Evolutionary conservation across 1,140 invertebrate genomes (phyloP).

Genomic region (Hydropsyche tenuis): DNA sequence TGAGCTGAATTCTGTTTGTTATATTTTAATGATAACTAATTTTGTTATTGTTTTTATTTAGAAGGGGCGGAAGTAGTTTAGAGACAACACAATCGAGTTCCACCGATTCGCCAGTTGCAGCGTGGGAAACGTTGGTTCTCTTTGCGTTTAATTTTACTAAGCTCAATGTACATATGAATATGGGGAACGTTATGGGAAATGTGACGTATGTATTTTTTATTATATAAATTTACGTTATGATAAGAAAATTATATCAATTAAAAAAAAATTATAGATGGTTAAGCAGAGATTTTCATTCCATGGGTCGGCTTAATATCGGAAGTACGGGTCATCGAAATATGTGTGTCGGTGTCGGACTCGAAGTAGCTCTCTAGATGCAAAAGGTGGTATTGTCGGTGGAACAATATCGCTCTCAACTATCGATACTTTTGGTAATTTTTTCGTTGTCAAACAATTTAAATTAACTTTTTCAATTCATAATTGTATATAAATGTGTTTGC

Average conservation of each 20-base stretch:
- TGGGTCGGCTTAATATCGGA: slow-evolving; percentile 91
- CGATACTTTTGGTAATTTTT: slow-evolving; percentile 78
- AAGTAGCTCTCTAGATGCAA: slow-evolving; percentile 92
- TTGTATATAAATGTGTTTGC: slow-evolving; percentile 25
- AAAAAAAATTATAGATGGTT: slow-evolving; percentile 72
- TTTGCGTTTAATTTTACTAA: slow-evolving; percentile 96
- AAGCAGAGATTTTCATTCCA: slow-evolving; percentile 87
- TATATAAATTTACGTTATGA: background rate
- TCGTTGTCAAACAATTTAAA: background rate
- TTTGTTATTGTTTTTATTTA: slow-evolving; percentile 41
- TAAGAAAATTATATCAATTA: background rate
- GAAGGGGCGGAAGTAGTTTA: slow-evolving; percentile 57
- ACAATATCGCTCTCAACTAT: slow-evolving; percentile 90
- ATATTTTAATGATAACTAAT: background rate
- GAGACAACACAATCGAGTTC: slow-evolving; percentile 54
- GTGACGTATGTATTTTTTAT: slow-evolving; percentile 70
- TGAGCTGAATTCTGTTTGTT: background rate
- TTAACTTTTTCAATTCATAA: background rate
- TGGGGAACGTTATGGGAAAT: slow-evolving; percentile 99
- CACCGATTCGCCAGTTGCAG: slow-evolving; percentile 63
- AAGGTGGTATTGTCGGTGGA: slow-evolving; percentile 95
- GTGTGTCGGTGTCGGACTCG: slow-evolving; percentile 86
- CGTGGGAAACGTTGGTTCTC: slow-evolving; percentile 94
- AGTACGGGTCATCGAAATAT: slow-evolving; percentile 94
- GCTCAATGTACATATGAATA: slow-evolving; percentile 97